Conservation (phyloP, 2,113 vertebrate genomes). For the Nannobrachium achirus region DNA sequence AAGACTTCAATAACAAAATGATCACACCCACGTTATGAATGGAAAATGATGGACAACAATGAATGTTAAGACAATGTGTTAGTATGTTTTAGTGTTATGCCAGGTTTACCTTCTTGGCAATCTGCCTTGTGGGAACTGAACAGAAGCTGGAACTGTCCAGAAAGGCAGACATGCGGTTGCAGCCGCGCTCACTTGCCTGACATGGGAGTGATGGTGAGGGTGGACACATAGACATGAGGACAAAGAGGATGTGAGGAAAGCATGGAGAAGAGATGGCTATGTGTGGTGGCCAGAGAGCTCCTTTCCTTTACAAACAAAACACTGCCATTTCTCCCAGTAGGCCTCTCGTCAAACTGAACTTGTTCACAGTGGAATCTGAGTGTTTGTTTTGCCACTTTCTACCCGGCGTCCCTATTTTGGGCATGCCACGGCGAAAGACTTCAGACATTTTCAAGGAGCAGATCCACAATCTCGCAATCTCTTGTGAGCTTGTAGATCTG, state of each 20-base stretch:
- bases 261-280: background rate
- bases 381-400: no score
- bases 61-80: conserved; percentile 36
- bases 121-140: conserved; percentile 81
- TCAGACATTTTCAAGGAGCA: no score
- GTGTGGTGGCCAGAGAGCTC: background rate
- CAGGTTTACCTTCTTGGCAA: conserved; percentile 88
- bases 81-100: conserved; percentile 26
- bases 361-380: no score
- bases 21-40: conserved; percentile 9
- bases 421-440: no score
- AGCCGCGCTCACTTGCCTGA: conserved; percentile 84
- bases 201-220: conserved; percentile 68
- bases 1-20: no score
- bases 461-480: no score
- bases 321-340: no score
- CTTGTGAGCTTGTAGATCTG: no score
- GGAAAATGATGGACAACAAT: conserved; percentile 23
- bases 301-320: no score
- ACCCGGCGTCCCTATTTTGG: no score
- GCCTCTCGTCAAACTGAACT: no score
- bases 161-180: conserved; percentile 90
- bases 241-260: conserved; percentile 11
- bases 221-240: background rate
- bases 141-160: conserved; percentile 83